Evolutionary conservation across 2,113 vertebrate species (phyloP).

Genomic region (Pseudopodoces humilis): DNA sequence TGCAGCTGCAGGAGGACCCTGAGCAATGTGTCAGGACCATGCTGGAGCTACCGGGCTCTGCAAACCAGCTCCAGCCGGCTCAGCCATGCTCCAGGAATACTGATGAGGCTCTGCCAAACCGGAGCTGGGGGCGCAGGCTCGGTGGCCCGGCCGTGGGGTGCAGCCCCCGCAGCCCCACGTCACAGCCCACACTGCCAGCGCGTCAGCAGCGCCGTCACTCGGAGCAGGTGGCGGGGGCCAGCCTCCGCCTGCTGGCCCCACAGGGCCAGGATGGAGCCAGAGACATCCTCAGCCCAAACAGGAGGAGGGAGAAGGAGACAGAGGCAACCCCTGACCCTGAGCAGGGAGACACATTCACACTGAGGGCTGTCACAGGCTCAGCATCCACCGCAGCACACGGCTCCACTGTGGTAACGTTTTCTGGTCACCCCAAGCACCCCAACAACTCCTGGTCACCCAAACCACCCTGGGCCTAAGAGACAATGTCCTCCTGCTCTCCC

Average conservation of each 20-base stretch:
- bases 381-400: background rate
- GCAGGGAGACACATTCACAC: rapidly evolving
- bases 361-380: background rate
- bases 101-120: background rate
- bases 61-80: background rate
- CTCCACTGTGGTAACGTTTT: rapidly evolving
- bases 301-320: background rate
- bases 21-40: rapidly evolving
- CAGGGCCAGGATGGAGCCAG: rapidly evolving
- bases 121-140: background rate
- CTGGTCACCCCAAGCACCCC: background rate
- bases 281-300: background rate
- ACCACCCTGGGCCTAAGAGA: too few species aligned
- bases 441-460: background rate
- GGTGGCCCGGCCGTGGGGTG: background rate
- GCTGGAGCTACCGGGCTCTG: background rate
- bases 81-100: background rate
- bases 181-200: background rate
- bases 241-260: background rate
- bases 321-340: background rate
- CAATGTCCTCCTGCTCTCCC: background rate
- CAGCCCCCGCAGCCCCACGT: background rate
- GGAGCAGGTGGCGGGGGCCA: rapidly evolving
- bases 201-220: background rate
- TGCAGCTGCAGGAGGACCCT: background rate